A percentile compares a stretch with the other conserved stretches of the same genome.
phyloP scores from a whole-genome alignment of 1,140 invertebrate genomes.

The Drosophila serrata region DNA sequence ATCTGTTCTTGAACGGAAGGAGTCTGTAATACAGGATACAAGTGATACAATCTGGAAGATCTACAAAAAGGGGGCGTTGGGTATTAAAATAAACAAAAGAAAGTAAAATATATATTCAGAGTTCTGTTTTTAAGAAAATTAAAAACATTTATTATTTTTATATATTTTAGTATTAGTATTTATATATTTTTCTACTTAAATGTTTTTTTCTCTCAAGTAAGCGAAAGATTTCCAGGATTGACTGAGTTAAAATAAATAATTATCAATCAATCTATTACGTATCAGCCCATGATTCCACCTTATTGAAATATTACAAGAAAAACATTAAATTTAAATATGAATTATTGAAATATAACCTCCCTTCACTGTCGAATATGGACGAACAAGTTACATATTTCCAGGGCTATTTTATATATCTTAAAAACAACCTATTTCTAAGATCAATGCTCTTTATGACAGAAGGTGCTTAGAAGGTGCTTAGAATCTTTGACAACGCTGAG shows the following conservation, averaged over 20 bases:
- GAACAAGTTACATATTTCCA: background rate
- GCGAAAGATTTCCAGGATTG: background rate
- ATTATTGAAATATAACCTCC: background rate
- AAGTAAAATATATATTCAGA: background rate
- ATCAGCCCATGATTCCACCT: background rate
- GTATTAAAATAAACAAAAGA: too few relatives aligned
- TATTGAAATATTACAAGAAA: background rate
- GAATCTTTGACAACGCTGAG: background rate
- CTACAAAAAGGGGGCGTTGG: background rate
- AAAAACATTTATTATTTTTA: background rate
- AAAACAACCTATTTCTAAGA: background rate
- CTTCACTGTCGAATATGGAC: too few relatives aligned
- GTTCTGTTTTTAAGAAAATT: background rate
- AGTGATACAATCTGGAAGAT: conserved; percentile 1
- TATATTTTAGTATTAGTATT: background rate
- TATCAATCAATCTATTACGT: background rate
- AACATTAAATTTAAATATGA: too few relatives aligned
- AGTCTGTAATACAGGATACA: conserved; percentile 32
- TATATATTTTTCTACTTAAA: background rate
- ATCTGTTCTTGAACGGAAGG: conserved; percentile 44
- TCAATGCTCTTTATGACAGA: background rate
- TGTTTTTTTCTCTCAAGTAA: background rate
- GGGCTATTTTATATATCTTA: background rate
- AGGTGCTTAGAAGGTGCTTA: background rate
- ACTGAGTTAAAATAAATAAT: background rate